Percentiles rank a stretch among this genome's conserved stretches.
phyloP scores from a whole-genome alignment of 2,888 invertebrate species.

The Eilema griseolum region DNA sequence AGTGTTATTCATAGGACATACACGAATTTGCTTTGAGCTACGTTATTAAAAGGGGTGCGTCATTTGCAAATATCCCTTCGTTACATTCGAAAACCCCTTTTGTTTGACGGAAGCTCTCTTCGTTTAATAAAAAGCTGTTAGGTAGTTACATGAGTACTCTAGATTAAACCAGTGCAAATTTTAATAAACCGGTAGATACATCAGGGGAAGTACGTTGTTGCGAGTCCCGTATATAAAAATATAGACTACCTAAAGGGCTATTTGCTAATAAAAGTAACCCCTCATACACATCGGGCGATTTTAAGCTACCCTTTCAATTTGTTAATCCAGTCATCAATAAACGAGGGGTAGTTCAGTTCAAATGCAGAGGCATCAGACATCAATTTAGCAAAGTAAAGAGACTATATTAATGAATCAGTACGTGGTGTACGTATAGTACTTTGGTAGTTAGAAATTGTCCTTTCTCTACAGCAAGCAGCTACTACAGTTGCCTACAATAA shows the following conservation, averaged over 20 bases:
- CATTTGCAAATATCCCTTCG: slow-evolving; percentile 1
- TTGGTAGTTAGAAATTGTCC: not conserved
- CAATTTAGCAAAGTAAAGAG: not conserved
- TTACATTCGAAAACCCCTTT: not conserved
- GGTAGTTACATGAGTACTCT: not conserved
- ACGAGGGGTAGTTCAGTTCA: not conserved
- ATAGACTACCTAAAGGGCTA: not conserved
- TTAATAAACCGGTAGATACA: not conserved
- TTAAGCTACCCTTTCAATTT: not conserved
- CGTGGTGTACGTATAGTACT: not conserved
- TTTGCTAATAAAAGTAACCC: not conserved
- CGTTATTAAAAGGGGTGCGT: not conserved
- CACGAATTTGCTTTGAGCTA: not conserved
- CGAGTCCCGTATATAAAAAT: not conserved
- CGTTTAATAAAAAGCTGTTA: not conserved
- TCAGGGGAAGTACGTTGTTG: not conserved
- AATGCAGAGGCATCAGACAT: not conserved
- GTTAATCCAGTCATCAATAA: not conserved
- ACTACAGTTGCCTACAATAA: not conserved
- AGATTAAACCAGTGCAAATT: not conserved
- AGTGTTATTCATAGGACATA: not conserved
- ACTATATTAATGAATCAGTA: not conserved
- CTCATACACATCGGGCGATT: not conserved
- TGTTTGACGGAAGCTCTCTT: not conserved
- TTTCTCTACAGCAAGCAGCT: not conserved